These are phyloP conservation scores for Sericinus montela DNA, from an alignment of 2,888 invertebrate genomes.

Conservation along the genomic window DNA sequence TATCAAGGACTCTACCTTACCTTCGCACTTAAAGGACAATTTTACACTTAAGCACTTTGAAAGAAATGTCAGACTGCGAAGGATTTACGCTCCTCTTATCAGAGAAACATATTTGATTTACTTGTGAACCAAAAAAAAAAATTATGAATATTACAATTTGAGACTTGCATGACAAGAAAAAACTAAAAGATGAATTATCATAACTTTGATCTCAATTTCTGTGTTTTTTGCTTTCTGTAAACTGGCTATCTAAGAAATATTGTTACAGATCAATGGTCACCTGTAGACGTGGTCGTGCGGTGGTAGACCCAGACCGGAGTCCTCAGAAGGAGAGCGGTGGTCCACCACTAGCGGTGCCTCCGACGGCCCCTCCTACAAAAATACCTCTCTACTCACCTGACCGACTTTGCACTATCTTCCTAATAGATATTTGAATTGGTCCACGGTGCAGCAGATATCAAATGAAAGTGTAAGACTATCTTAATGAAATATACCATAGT, in stretches of 20 bases:
- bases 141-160: no score
- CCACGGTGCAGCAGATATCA: not conserved
- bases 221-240: not conserved
- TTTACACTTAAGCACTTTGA: slow-evolving; percentile 50
- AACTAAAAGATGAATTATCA: no score
- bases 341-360: slow-evolving; percentile 82
- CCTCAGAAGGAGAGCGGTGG: slow-evolving; percentile 93
- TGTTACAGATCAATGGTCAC: slow-evolving; percentile 50
- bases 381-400: slow-evolving; percentile 75
- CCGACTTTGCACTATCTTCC: slow-evolving; percentile 2
- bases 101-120: slow-evolving; percentile 24
- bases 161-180: no score
- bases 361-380: slow-evolving; percentile 78
- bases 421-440: slow-evolving; percentile 15
- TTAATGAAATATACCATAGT: no score
- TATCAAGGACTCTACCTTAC: slow-evolving; percentile 58
- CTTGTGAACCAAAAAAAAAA: not conserved
- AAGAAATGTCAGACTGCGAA: slow-evolving; percentile 33
- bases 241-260: slow-evolving; percentile 17
- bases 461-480: no score
- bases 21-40: slow-evolving; percentile 56
- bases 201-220: not conserved
- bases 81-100: slow-evolving; percentile 54
- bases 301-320: slow-evolving; percentile 95
- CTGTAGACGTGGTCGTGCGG: slow-evolving; percentile 85